Evolutionary conservation across 2,113 vertebrate species (phyloP).

Genomic region (Lonchura striata): DNA sequence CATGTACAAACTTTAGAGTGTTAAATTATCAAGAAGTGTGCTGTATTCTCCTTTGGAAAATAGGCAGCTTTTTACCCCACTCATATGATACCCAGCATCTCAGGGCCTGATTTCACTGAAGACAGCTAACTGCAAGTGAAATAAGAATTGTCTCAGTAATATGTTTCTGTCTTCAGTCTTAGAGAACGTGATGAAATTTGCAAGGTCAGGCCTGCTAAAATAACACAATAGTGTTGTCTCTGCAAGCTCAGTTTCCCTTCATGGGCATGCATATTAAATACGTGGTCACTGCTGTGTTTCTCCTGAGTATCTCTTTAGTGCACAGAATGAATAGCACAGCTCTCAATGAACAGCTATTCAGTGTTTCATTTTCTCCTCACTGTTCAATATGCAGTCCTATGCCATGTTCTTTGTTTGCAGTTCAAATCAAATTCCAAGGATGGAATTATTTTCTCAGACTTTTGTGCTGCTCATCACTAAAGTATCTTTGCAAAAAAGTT

Average conservation of each 20-base stretch:
- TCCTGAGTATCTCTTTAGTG: conserved; percentile 56
- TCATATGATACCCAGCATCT: not conserved
- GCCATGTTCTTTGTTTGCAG: not conserved
- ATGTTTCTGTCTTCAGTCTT: conserved; percentile 25
- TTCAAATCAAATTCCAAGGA: not conserved
- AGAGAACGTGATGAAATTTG: conserved; percentile 52
- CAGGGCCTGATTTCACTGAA: not conserved
- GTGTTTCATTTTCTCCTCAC: conserved; percentile 57
- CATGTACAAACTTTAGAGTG: not conserved
- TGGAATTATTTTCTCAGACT: conserved; percentile 29
- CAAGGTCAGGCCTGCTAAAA: conserved; percentile 47
- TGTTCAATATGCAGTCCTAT: conserved; percentile 33
- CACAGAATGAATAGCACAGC: not conserved
- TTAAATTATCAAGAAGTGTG: not conserved
- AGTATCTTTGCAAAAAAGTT: not conserved
- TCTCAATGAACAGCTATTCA: conserved; percentile 61
- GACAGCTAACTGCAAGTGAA: not conserved
- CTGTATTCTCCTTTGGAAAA: not conserved
- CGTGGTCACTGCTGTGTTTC: conserved; percentile 34
- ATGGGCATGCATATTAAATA: conserved; percentile 62
- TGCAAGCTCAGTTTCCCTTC: conserved; percentile 5
- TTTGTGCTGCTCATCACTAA: not conserved
- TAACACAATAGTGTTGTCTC: conserved; percentile 37
- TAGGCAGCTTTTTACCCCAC: not conserved
- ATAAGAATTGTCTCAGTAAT: not conserved